Base-by-base conservation (phyloP, 2,113 vertebrate genomes). In the Pterocles gutturalis region DNA sequence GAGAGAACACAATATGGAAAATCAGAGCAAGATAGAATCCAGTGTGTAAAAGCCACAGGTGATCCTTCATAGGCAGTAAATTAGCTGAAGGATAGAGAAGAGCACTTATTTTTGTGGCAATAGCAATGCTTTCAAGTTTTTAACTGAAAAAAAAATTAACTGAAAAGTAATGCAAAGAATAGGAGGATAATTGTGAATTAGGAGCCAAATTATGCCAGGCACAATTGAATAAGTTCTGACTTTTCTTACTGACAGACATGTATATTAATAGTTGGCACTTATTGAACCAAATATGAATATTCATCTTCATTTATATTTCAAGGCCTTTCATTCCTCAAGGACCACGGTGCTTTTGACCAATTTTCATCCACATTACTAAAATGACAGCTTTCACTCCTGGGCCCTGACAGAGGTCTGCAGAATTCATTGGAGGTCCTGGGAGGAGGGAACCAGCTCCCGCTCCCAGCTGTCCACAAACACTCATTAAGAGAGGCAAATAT, bases 401-500 rank as follows among this genome's bases (percentile, higher is more conserved):
- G 99, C 98, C 99, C 98, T 99, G 99, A 99, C 99, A 99, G 99
- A 99, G 99, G 99, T 99, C 99, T 98, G 98, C 98, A 97, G 98
- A 98, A 98, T 98, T 98, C 98, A 98, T 99, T 98, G 99, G 99
- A 99, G 98, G 99, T 99, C 99, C 98, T 86, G 98, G 96, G 98
- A 98, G 98, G 98, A 98, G 98, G 99, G 99, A 99, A 98, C 93
- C 94, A 64, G 97, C 97, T 96, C 98, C 98, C 64, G 98, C 99
- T 99, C 99, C 99, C 99, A 99, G 99, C 99, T 99, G 99, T 99
- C 99, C 99, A 99, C 99, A 99, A 99, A 99, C 99, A 99, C 99
- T 99, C 99, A 99, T 99, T 99, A 99, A 99, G 99, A 99, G 98
- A 99, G 99, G 99, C 99, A 99, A 98, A 99, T 99, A 99, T 99